Evolutionary conservation across 2,888 invertebrate species (phyloP), one percentile per base, ranked within the genome.

Genomic region (Galerucella pusilla): DNA sequence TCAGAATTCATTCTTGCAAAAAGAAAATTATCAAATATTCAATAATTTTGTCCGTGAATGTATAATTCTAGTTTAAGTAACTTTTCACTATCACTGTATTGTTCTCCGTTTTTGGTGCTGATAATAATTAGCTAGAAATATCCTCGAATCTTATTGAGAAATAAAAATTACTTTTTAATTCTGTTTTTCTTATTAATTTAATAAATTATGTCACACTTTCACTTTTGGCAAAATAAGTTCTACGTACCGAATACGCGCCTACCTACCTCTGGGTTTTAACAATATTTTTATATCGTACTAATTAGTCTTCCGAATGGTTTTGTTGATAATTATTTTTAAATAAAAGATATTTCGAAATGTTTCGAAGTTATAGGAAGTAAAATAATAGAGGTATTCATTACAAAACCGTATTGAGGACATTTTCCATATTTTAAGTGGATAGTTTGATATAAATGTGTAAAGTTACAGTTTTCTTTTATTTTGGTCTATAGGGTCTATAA

Each of bases 171-270:
- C 11, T 49, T 49, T 49, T 49, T 14, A 49, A 49, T 14, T n/a
- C n/a, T 52, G 52, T 52, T 52, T 52, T 52, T 52, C 52, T 52
- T n/a, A 52, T 52, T 14, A 52, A 52, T 52, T n/a, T n/a, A 52
- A 52, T 52, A 52, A 52, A 52, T 52, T 52, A 52, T 52, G 14
- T n/a, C 12, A 52, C n/a, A 52, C 52, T 52, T 52, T 52, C 52
- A 52, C 52, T 52, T 52, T 52, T 52, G 52, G 52, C 52, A 52
- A 52, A 52, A 42, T 42, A 42, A 7, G 35, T 7, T 42, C 35
- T n/a, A 52, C 14, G 14, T 52, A 52, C 52, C n/a, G n/a, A n/a
- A 6, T n/a, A 7, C 52, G n/a, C 14, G n/a, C n/a, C n/a, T 52
- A 52, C n/a, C 52, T 52, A 52, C n/a, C 52, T 52, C 14, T 52